Conservation (phyloP, 2,113 vertebrate species). For the Onychorhynchus coronatus region DNA sequence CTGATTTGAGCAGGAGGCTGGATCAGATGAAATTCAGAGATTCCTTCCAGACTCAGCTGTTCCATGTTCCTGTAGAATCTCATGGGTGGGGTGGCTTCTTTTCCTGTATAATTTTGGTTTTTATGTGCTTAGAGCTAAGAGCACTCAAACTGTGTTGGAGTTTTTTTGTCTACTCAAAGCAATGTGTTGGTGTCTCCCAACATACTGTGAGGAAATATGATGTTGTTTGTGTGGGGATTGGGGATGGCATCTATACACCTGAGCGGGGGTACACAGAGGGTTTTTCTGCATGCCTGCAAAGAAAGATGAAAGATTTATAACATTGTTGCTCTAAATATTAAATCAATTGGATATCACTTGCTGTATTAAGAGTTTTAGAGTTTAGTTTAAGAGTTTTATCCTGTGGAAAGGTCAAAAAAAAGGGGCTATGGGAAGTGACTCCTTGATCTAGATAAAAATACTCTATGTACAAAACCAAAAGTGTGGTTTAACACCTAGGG, state of each 20-base stretch:
- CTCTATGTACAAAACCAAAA: not conserved
- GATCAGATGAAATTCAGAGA: not conserved
- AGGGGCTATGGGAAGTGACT: not conserved
- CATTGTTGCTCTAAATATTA: not conserved
- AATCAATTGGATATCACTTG: not conserved
- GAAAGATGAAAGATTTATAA: not conserved
- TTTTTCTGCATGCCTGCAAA: not conserved
- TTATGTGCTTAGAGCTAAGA: not conserved
- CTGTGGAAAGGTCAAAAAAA: not conserved
- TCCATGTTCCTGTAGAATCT: not conserved
- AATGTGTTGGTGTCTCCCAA: not conserved
- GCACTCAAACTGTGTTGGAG: not conserved
- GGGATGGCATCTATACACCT: not conserved
- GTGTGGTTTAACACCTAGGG: not conserved
- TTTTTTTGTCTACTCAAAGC: not conserved
- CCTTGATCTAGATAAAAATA: not conserved
- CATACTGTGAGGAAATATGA: not conserved
- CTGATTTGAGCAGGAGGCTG: not conserved
- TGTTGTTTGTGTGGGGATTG: not conserved
- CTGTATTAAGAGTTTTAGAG: no score
- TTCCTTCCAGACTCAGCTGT: not conserved
- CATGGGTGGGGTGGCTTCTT: rapidly evolving
- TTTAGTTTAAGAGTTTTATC: not conserved
- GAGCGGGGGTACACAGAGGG: not conserved
- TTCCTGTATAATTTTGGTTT: not conserved